Conservation (phyloP, 2,888 invertebrate species). For the Tetragonisca angustula region DNA sequence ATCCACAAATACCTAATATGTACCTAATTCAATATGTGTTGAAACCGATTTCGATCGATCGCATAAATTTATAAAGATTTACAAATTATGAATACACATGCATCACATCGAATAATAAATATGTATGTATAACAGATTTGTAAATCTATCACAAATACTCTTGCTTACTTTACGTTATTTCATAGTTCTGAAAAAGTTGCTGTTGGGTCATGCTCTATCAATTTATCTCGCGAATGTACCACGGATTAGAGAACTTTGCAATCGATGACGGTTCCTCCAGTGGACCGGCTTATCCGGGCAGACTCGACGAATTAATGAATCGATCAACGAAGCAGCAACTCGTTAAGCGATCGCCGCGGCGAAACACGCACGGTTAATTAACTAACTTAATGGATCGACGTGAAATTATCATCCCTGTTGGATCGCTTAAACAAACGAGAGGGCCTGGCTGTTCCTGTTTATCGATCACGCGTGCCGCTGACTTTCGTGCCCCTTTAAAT, state of each 20-base stretch:
- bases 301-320: constrained; percentile 32
- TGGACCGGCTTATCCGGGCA: not conserved
- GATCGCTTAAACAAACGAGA: constrained; percentile 37
- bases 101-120: too few relatives aligned
- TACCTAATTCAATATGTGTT: too few relatives aligned
- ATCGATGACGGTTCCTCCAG: not conserved
- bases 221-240: not conserved
- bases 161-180: not conserved
- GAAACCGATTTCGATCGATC: too few relatives aligned
- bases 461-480: constrained; percentile 39
- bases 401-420: constrained; percentile 37
- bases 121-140: too few relatives aligned
- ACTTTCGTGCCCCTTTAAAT: constrained; percentile 37
- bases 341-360: constrained; percentile 38
- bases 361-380: constrained; percentile 50
- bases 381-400: constrained; percentile 45
- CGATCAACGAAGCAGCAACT: constrained; percentile 35
- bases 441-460: constrained; percentile 37
- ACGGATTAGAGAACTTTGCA: not conserved
- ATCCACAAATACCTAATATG: too few relatives aligned
- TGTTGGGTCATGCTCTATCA: not conserved
- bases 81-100: too few relatives aligned
- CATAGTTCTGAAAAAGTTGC: not conserved
- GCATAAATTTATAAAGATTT: too few relatives aligned
- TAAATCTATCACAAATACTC: too few relatives aligned